Base-by-base conservation (phyloP, 1,140 invertebrate species). In the Drosophila kepulauana region DNA sequence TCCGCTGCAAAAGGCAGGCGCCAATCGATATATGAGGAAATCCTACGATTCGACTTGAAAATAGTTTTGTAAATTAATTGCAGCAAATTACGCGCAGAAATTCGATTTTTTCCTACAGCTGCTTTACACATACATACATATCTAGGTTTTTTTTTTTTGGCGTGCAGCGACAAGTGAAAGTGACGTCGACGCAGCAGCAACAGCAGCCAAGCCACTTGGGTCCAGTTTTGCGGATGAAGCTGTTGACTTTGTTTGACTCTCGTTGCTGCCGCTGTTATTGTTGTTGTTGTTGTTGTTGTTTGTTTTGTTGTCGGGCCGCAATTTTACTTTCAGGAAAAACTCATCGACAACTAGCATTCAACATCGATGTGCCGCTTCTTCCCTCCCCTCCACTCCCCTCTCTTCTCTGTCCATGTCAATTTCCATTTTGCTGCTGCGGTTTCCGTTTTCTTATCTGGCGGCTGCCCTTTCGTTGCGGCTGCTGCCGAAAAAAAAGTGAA, bases 261-360 rank as follows among this genome's bases (percentile, higher is more conserved):
- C 38, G 65, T 33, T 25, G 20, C 20, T 25, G 20, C 20, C 20
- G 20, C 20, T 57, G 56, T 15, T 61, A 65, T 15, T 48, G 58
- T 30, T 68, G 64, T 38, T 62, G 58, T 11, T 52, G 54, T 15
- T 45, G 45, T 4, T 25, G 20, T 25, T 25, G 20, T 25, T 25
- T 25, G 20, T 25, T 25, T 25, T 25, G 20, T 25, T 25, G 20
- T 25, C 35, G 59, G 68, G 66, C 59, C 61, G 62, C 56, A 43
- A 72, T 73, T 67, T 77, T 67, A 43, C 62, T 72, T 77, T 77
- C 64, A 67, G 64, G 75, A 73, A 77, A 76, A 77, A 61, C 51
- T 61, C 63, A 67, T 61, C 63, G 69, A 41, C 66, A 64, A 20
- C 58, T 20, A 13, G 10, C 52, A 28, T 10, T 41, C 57, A 41